These are phyloP conservation scores for Mus pahari DNA, from an alignment of 2,113 vertebrate genomes.

Conservation along the genomic window DNA sequence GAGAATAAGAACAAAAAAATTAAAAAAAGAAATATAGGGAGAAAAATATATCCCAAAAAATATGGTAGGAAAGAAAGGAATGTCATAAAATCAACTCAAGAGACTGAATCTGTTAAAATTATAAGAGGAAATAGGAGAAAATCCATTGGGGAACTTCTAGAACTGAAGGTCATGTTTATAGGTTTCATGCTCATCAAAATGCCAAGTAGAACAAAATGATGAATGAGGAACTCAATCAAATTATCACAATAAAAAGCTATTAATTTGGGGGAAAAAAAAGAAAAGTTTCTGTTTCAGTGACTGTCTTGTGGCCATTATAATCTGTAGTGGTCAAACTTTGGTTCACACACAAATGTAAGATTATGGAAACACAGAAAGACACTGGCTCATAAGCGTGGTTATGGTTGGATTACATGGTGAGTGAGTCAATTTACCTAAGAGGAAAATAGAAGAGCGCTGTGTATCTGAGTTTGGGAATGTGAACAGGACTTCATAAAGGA, in stretches of 20 bases:
- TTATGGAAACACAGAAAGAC: not conserved
- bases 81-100: not conserved
- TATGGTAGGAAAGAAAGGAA: not conserved
- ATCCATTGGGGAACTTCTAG: constrained; percentile 10
- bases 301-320: not conserved
- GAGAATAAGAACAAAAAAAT: too few species aligned
- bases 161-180: not conserved
- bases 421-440: not conserved
- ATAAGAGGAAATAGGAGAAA: not conserved
- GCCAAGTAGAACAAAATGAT: not conserved
- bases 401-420: not conserved
- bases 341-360: not conserved
- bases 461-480: not conserved
- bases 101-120: not conserved
- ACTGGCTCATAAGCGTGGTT: not conserved
- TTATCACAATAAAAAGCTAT: not conserved
- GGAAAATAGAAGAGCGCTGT: not conserved
- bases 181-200: not conserved
- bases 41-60: not conserved
- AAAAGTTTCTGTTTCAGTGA: not conserved
- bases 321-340: not conserved
- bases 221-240: not conserved
- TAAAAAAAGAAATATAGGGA: not conserved
- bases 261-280: not conserved
- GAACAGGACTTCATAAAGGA: not conserved